Conservation (phyloP, 2,113 vertebrate genomes). For the Condylura cristata region DNA sequence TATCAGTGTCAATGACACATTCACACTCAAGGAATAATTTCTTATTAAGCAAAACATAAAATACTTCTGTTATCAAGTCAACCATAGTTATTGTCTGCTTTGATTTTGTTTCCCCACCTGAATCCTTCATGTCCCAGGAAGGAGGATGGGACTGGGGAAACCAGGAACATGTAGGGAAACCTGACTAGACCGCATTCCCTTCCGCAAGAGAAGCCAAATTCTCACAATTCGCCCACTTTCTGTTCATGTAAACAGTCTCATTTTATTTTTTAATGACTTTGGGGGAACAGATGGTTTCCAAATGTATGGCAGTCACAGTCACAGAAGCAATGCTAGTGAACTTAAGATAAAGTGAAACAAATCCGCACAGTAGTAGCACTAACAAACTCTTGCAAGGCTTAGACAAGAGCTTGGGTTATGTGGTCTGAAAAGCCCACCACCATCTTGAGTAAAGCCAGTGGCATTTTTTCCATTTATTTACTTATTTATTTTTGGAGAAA, state of each 20-base stretch:
- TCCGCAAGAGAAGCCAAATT: conserved; percentile 42
- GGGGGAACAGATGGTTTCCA: conserved; percentile 68
- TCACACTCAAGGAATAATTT: not conserved
- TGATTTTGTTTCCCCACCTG: not conserved
- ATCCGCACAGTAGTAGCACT: not conserved
- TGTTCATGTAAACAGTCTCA: conserved; percentile 55
- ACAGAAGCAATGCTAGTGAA: not conserved
- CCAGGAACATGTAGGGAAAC: not conserved
- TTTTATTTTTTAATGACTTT: conserved; percentile 68
- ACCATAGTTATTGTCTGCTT: not conserved
- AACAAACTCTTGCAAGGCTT: not conserved
- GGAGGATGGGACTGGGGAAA: not conserved
- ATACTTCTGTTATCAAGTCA: conserved; percentile 12
- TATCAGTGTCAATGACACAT: not conserved
- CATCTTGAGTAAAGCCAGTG: not conserved
- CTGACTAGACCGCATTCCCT: not conserved
- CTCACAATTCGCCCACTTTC: conserved; percentile 56
- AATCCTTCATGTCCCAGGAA: not conserved
- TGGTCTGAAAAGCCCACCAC: not conserved
- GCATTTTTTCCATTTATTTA: not conserved
- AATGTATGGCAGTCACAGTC: conserved; percentile 33
- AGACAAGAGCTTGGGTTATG: not conserved
- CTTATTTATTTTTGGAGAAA: not conserved
- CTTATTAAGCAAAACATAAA: not conserved
- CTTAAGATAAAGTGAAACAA: conserved; percentile 8